phyloP scores from a whole-genome alignment of 2,797 vertebrate genomes.

The Sebastes hubbsi region DNA sequence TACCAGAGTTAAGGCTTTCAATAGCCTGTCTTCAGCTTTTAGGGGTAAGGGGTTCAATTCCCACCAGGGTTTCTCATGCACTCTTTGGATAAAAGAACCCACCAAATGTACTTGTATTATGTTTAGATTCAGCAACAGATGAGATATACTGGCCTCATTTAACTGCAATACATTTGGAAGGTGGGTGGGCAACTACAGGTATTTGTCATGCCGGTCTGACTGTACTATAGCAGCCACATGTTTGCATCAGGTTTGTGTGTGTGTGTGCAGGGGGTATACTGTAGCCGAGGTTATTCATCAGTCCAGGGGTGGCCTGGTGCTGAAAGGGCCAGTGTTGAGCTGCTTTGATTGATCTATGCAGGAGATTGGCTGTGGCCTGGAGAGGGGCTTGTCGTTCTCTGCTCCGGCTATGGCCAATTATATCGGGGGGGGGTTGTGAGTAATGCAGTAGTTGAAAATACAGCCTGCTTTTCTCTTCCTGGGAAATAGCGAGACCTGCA shows the following conservation, averaged over 20 bases:
- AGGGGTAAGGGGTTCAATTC: not conserved
- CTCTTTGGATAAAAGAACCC: not conserved
- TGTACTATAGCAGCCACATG: not conserved
- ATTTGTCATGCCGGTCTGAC: conserved; percentile 12
- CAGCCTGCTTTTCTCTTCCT: conserved; percentile 42
- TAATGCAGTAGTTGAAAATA: conserved; percentile 48
- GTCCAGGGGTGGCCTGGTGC: conserved; percentile 39
- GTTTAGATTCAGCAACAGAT: not conserved
- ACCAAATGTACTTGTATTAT: not conserved
- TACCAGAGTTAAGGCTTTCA: not conserved
- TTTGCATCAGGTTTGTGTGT: conserved; percentile 15
- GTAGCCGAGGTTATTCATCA: conserved; percentile 48
- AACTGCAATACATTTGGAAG: not conserved
- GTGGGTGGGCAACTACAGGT: conserved; percentile 16
- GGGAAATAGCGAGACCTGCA: conserved; percentile 34
- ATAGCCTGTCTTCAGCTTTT: not conserved
- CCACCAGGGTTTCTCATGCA: not conserved
- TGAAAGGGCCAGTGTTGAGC: conserved; percentile 66
- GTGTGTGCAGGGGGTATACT: conserved; percentile 11
- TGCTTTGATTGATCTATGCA: conserved; percentile 73
- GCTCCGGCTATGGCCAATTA: conserved; percentile 48
- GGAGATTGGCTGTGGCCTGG: conserved; percentile 71
- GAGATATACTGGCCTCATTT: not conserved
- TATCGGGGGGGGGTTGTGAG: conserved; percentile 49
- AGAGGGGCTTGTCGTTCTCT: conserved; percentile 39